phyloP scores from a whole-genome alignment of 2,797 vertebrate genomes.

The Sciaenops ocellatus region DNA sequence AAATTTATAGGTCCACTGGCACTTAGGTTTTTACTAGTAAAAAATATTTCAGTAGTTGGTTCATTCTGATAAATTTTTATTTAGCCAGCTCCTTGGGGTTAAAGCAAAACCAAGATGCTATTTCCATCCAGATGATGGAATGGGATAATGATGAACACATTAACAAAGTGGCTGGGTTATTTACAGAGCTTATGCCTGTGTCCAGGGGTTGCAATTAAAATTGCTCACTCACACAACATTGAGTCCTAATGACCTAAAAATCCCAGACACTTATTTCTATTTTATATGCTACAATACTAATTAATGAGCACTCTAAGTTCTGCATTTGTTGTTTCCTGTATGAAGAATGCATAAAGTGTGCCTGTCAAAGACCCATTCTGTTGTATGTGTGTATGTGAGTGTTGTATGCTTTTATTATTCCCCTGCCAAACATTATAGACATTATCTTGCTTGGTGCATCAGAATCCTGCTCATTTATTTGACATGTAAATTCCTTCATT shows the following conservation, averaged over 20 bases:
- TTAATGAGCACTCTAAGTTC: slow-evolving; percentile 27
- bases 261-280: slow-evolving; percentile 62
- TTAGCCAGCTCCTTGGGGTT: slow-evolving; percentile 52
- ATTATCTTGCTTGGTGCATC: not conserved
- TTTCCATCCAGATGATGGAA: slow-evolving; percentile 65
- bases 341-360: slow-evolving; percentile 28
- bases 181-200: slow-evolving; percentile 62
- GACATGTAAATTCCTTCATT: not conserved
- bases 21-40: slow-evolving; percentile 64
- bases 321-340: slow-evolving; percentile 42
- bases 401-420: not conserved
- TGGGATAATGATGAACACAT: slow-evolving; percentile 70
- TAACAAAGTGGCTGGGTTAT: slow-evolving; percentile 67
- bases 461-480: not conserved
- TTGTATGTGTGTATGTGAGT: not conserved
- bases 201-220: slow-evolving; percentile 78
- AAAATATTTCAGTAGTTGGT: slow-evolving; percentile 69
- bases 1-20: slow-evolving; percentile 70
- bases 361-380: slow-evolving; percentile 4
- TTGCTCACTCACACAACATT: slow-evolving; percentile 47
- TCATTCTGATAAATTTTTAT: slow-evolving; percentile 64
- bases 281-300: slow-evolving; percentile 37
- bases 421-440: not conserved
- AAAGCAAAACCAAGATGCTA: slow-evolving; percentile 51
- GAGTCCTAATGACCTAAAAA: slow-evolving; percentile 65